Conservation (phyloP, 2,888 invertebrate genomes). For the Mesopsocus fuscifrons region DNA sequence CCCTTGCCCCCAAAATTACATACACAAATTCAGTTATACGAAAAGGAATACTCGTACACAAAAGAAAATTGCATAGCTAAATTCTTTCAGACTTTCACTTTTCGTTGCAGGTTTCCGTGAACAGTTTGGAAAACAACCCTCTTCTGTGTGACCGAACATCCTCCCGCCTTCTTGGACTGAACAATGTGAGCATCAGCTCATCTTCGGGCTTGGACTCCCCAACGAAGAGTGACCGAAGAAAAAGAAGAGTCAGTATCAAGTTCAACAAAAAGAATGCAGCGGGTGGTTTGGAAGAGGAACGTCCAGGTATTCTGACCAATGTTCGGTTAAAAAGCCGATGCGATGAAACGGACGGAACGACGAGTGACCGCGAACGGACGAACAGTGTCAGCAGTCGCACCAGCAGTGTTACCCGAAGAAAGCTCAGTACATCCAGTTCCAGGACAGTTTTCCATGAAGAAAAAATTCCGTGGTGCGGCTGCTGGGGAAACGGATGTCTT, state of each 20-base stretch:
- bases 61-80: too few species aligned
- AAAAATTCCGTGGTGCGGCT: conserved; percentile 67
- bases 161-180: conserved; percentile 13
- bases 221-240: conserved; percentile 21
- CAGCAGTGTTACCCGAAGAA: conserved; percentile 33
- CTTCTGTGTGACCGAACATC: background rate
- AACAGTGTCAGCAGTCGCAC: conserved; percentile 31
- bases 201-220: conserved; percentile 27
- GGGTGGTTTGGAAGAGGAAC: conserved; percentile 19
- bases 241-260: conserved; percentile 20
- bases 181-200: conserved; percentile 22
- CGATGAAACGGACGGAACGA: conserved; percentile 15
- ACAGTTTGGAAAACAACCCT: conserved; percentile 1
- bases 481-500: conserved; percentile 67
- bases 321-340: background rate
- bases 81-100: too few species aligned
- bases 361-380: conserved; percentile 20
- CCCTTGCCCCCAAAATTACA: too few species aligned
- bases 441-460: conserved; percentile 25
- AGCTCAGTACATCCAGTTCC: conserved; percentile 41
- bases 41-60: too few species aligned
- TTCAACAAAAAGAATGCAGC: conserved; percentile 22
- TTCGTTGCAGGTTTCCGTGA: background rate
- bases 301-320: conserved; percentile 8
- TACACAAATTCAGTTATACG: too few species aligned